A percentile compares a stretch with the other conserved stretches of the same genome.
phyloP scores from a whole-genome alignment of 2,113 vertebrate species.

The Murina feae region DNA sequence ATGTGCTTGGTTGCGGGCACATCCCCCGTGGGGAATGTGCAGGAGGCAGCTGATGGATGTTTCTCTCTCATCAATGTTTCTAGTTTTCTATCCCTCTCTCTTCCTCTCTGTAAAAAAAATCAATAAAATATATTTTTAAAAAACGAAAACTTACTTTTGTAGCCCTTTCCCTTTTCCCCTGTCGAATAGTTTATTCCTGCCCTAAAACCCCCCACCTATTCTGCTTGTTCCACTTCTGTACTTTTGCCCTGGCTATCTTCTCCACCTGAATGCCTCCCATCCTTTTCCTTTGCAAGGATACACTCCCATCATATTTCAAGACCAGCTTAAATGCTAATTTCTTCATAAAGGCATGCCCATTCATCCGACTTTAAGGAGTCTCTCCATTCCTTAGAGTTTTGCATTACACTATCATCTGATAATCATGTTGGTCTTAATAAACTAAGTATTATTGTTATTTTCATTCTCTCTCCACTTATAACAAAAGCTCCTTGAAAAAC shows the following conservation, averaged over 20 bases:
- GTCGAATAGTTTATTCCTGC: neutral
- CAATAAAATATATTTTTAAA: no score
- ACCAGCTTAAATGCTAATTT: slow-evolving; percentile 6
- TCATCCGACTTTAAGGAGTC: neutral
- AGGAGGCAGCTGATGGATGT: no score
- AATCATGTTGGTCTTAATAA: neutral
- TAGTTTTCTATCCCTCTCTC: no score
- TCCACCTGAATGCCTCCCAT: neutral
- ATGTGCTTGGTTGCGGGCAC: no score
- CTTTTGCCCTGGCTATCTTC: neutral
- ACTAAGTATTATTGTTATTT: neutral
- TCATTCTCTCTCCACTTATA: neutral
- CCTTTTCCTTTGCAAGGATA: slow-evolving; percentile 6
- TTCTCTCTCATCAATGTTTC: no score
- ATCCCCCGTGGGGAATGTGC: no score
- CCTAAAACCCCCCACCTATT: neutral
- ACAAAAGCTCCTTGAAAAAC: neutral
- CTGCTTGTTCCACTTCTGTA: neutral
- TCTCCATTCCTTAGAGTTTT: neutral
- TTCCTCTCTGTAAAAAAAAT: no score
- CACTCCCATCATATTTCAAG: neutral
- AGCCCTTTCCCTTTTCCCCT: neutral
- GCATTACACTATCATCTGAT: neutral
- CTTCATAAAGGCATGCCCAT: neutral
- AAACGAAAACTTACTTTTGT: neutral